These are phyloP conservation scores for Horisme vitalbata DNA, from an alignment of 2,888 invertebrate species.

Conservation along the genomic window DNA sequence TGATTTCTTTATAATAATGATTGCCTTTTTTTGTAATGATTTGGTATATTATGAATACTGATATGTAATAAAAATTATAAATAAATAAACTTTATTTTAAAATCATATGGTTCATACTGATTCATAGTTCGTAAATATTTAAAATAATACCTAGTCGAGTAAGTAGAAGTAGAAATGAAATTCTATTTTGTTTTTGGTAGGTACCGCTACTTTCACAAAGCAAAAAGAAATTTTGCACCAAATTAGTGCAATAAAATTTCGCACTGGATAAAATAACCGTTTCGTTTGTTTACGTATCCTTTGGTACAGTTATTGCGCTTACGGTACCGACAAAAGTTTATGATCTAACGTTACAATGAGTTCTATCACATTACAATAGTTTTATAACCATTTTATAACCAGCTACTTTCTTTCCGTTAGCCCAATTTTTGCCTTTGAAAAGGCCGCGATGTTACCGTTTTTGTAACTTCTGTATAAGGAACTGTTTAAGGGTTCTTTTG, in stretches of 20 bases:
- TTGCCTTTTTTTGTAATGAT: too few species aligned
- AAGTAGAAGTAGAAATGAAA: too few species aligned
- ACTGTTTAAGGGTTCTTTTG: slow-evolving; percentile 24
- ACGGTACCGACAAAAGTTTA: slow-evolving; percentile 50
- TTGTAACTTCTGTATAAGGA: slow-evolving; percentile 19
- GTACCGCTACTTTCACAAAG: slow-evolving; percentile 14
- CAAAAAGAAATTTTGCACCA: slow-evolving; percentile 21
- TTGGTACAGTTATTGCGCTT: slow-evolving; percentile 40
- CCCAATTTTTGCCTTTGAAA: slow-evolving; percentile 64
- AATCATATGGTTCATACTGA: too few species aligned
- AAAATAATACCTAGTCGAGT: too few species aligned
- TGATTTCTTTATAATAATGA: too few species aligned
- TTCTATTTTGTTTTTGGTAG: background rate
- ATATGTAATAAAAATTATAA: too few species aligned
- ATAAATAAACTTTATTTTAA: too few species aligned
- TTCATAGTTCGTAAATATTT: too few species aligned
- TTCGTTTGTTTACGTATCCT: slow-evolving; percentile 30
- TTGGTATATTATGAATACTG: too few species aligned
- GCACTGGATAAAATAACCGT: slow-evolving; percentile 16
- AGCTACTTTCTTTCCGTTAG: slow-evolving; percentile 73
- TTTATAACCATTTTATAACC: slow-evolving; percentile 52
- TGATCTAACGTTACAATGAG: slow-evolving; percentile 45
- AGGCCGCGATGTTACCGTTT: slow-evolving; percentile 60
- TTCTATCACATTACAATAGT: slow-evolving; percentile 51
- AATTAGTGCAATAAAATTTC: slow-evolving; percentile 38